phyloP scores from a whole-genome alignment of 2,888 invertebrate genomes.

The Xanthostigma xanthostigma region DNA sequence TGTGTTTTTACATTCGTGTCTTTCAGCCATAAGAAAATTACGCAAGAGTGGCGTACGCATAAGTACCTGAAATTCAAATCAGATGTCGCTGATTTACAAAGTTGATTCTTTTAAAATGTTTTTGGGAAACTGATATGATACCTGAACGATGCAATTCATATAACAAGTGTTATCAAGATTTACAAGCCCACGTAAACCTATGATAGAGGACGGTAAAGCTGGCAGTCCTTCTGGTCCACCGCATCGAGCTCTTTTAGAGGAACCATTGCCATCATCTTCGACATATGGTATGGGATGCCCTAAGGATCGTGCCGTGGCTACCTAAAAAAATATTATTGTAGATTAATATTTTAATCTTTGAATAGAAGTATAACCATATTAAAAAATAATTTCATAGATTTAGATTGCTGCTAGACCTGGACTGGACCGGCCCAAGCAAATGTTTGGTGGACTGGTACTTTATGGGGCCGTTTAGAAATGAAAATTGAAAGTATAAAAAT shows the following conservation, averaged over 20 bases:
- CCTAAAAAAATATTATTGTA: too few relatives aligned
- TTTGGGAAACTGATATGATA: conserved; percentile 16
- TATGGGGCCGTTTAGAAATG: too few relatives aligned
- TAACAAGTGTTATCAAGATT: conserved; percentile 97
- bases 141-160: conserved; percentile 95
- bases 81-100: neutral
- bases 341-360: too few relatives aligned
- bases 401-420: too few relatives aligned
- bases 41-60: conserved; percentile 89
- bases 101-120: neutral
- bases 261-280: conserved; percentile 25
- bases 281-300: conserved; percentile 1
- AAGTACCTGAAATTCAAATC: conserved; percentile 44
- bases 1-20: conserved; percentile 63
- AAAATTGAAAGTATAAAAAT: too few relatives aligned
- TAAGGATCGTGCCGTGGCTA: conserved; percentile 11
- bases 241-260: conserved; percentile 53
- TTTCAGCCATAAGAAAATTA: conserved; percentile 90
- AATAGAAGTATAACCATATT: too few relatives aligned
- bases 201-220: conserved; percentile 59
- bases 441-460: too few relatives aligned
- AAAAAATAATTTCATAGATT: too few relatives aligned
- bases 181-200: conserved; percentile 83
- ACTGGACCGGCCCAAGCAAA: too few relatives aligned
- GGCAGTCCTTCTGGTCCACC: too few relatives aligned